Evolutionary conservation across 2,797 vertebrate species (phyloP), one percentile per base, ranked within the genome.

Genomic region (Florisuga fusca): DNA sequence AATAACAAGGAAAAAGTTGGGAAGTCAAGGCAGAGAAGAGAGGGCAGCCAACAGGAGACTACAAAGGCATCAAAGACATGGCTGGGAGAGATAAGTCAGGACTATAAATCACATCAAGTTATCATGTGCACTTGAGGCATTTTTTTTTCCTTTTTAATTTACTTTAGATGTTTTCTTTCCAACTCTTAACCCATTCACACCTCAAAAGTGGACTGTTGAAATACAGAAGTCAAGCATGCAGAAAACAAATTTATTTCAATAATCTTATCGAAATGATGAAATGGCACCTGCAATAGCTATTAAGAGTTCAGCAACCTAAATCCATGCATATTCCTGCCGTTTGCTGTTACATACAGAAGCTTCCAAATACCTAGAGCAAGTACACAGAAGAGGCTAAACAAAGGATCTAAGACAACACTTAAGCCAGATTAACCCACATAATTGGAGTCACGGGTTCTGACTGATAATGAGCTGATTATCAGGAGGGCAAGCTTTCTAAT

Each of bases 301-400:
- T 29, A 73, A 73, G 48, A 66, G 26, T 78, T 83, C 36, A 67
- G 45, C 67, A 81, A 31, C 4, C 6, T 51, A 23, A 74, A 84
- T 31, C 25, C 63, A 85, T 10, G 12, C 57, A 57, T 5, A 80
- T 16, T 33, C 8, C 18, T 27, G 27, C 38, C 38, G 6, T n/a
- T 82, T 45, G 53, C 53, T 77, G 36, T 69, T 53, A 59, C 4
- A 8, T 6, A 45, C 1, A 53, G 33, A 85, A 25, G 36, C 36
- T 90, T 72, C 73, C 34, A 31, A 69, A 87, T 76, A 87, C 41
- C 68, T 74, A 87, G 21, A 95, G 48, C 63, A 84, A 84, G 67
- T 55, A 69, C 33, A 64, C 0, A 67, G 61, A 92, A 92, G 64
- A 83, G 0, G 2, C 68, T 31, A 59, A 92, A 78, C 74, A 76